Percentiles rank a stretch among this genome's conserved stretches.
phyloP scores from a whole-genome alignment of 2,113 vertebrate genomes.

The Pseudolaguvia tuberculata region DNA sequence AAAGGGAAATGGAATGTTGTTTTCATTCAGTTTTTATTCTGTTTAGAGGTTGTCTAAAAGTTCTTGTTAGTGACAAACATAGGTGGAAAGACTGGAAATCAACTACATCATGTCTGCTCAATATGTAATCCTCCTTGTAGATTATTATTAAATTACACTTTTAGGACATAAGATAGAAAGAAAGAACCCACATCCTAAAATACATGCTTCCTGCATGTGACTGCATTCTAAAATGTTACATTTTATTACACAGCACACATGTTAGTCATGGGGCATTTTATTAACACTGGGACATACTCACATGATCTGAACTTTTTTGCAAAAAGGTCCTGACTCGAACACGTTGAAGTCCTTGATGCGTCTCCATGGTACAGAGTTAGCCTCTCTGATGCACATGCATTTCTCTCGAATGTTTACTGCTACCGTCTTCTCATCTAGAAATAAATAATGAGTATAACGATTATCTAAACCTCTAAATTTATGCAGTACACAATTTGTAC shows the following conservation, averaged over 20 bases:
- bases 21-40: no score
- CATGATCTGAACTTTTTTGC: slow-evolving; percentile 50
- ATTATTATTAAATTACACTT: no score
- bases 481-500: neutral
- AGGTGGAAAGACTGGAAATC: no score
- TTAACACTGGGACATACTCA: slow-evolving; percentile 35
- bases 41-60: no score
- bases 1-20: no score
- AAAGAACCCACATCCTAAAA: no score
- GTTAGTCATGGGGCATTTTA: neutral
- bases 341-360: slow-evolving; percentile 33
- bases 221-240: neutral
- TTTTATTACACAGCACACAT: neutral
- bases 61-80: no score
- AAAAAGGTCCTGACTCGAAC: slow-evolving; percentile 16
- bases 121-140: no score
- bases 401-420: slow-evolving; percentile 22
- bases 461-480: neutral
- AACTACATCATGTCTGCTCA: no score
- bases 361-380: slow-evolving; percentile 19
- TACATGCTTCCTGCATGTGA: no score
- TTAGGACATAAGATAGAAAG: no score
- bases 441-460: neutral
- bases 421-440: slow-evolving; percentile 21
- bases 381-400: slow-evolving; percentile 40